A percentile compares a stretch with the other conserved stretches of the same genome.
These are phyloP conservation scores for Hydra vulgaris DNA, from an alignment of 30 jellyfish, hydroid and myxozoan species.

Conservation along the genomic window DNA sequence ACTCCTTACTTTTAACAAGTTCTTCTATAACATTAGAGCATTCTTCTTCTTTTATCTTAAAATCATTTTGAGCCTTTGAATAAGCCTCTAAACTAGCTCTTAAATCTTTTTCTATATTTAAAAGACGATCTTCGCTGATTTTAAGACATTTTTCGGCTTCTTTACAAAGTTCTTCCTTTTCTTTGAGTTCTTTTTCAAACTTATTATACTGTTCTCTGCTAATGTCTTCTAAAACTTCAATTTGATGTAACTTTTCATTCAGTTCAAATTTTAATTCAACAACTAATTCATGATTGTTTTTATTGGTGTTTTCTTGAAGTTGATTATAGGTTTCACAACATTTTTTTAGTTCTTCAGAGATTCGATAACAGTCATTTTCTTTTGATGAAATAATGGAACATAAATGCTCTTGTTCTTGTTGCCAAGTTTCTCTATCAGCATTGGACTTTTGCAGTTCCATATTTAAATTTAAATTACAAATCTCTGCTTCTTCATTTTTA, in stretches of 20 bases:
- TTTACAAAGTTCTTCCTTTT: neutral
- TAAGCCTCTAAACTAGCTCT: no score
- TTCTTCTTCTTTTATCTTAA: no score
- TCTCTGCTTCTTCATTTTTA: neutral
- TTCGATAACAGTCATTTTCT: neutral
- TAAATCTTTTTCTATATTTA: neutral
- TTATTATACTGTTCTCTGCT: neutral
- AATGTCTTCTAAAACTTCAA: neutral
- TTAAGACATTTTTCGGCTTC: neutral
- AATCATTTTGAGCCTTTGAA: no score
- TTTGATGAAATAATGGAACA: neutral
- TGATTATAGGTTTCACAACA: neutral
- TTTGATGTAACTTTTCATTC: neutral
- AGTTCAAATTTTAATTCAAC: neutral
- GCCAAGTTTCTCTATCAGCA: neutral
- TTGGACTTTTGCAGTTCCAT: neutral
- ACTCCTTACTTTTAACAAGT: no score
- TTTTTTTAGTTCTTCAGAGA: slow-evolving; percentile 3
- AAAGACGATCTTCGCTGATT: neutral
- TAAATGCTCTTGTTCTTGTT: neutral
- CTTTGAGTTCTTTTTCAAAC: neutral
- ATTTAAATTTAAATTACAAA: no score
- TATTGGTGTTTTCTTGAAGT: neutral
- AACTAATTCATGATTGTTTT: neutral
- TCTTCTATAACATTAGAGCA: no score